Evolutionary conservation across 2,888 invertebrate genomes (phyloP).

Genomic region (Pseudanteris insignis): DNA sequence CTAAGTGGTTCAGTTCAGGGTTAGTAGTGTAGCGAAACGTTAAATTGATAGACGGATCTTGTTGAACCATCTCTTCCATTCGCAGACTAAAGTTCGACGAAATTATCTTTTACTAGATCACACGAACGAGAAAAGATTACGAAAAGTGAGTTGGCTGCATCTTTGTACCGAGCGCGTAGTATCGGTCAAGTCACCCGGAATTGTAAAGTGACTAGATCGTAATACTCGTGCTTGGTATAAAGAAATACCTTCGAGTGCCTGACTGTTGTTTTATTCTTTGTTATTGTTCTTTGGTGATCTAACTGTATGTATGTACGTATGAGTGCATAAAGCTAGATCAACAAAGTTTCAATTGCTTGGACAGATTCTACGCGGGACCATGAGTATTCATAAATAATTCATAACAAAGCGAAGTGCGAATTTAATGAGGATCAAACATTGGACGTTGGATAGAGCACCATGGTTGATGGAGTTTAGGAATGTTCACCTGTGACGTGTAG

Average conservation of each 20-base stretch:
- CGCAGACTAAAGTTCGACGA: no score
- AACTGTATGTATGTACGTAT: slow-evolving; percentile 66
- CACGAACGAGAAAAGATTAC: no score
- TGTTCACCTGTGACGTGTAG: slow-evolving; percentile 63
- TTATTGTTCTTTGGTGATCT: slow-evolving; percentile 71
- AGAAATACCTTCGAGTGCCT: slow-evolving; percentile 5
- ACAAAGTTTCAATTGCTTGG: slow-evolving; percentile 52
- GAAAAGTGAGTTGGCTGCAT: slow-evolving; percentile 3
- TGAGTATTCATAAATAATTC: no score
- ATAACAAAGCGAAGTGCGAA: no score
- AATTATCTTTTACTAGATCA: no score
- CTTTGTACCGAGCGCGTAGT: slow-evolving; percentile 54
- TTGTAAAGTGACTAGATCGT: slow-evolving; percentile 67
- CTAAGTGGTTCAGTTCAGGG: neutral
- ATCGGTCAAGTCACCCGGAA: slow-evolving; percentile 58
- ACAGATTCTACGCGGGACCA: no score
- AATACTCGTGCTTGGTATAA: slow-evolving; percentile 63
- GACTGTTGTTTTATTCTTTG: slow-evolving; percentile 44
- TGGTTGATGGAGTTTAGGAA: slow-evolving; percentile 52
- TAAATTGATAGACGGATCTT: no score
- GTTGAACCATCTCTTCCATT: no score
- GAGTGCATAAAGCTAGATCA: slow-evolving; percentile 67
- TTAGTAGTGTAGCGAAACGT: no score
- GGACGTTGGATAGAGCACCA: no score
- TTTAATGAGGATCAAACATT: no score